These are phyloP conservation scores for Characodon lateralis DNA, from an alignment of 2,797 vertebrate species.

Conservation along the genomic window DNA sequence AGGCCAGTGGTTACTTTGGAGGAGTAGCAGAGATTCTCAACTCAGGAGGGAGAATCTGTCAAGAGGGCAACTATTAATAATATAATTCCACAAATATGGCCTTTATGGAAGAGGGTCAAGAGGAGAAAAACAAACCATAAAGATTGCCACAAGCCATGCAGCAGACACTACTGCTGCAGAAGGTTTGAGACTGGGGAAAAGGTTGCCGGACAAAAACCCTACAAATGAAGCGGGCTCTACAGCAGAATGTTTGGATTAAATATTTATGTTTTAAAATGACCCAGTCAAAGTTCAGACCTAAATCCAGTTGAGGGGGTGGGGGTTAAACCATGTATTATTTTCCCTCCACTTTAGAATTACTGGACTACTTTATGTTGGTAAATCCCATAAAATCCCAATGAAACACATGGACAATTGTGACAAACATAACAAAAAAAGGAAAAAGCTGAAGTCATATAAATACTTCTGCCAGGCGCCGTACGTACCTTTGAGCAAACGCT, in stretches of 20 bases:
- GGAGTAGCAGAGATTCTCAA: no score
- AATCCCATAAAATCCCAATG: background rate
- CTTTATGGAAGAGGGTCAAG: no score
- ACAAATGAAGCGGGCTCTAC: no score
- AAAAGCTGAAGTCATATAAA: background rate
- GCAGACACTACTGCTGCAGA: no score
- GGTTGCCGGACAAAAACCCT: no score
- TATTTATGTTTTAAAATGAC: background rate
- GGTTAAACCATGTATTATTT: background rate
- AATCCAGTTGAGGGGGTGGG: background rate
- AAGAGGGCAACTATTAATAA: no score
- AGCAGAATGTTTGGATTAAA: background rate
- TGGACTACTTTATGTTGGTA: background rate
- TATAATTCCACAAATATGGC: no score
- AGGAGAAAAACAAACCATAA: no score
- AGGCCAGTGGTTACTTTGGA: no score
- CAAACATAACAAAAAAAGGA: background rate
- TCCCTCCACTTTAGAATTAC: background rate
- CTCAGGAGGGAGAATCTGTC: no score
- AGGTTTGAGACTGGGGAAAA: no score
- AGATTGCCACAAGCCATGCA: no score
- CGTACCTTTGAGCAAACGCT: slow-evolving; percentile 95
- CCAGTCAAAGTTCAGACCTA: background rate
- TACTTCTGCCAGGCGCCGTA: background rate
- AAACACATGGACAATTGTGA: background rate